Conservation (phyloP, 2,888 invertebrate genomes). For the Amphipoea lucens region DNA sequence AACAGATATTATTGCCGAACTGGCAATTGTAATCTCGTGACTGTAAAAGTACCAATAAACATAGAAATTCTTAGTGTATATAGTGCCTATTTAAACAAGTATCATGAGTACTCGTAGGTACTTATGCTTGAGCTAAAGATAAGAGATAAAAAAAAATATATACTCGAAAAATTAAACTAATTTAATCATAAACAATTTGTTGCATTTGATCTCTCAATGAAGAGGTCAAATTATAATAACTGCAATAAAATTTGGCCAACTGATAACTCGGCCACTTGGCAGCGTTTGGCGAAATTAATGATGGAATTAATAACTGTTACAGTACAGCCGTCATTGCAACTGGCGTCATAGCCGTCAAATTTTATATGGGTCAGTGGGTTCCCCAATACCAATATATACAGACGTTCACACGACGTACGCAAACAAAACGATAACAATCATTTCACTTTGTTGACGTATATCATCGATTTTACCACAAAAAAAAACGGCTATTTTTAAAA, state of each 20-base stretch:
- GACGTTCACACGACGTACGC: not conserved
- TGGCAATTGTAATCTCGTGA: not conserved
- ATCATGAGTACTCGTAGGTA: not conserved
- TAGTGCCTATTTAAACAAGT: not conserved
- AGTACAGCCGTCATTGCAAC: slow-evolving; percentile 10
- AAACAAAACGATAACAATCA: slow-evolving; percentile 2
- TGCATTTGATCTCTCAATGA: slow-evolving; percentile 28
- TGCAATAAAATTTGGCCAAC: slow-evolving; percentile 47
- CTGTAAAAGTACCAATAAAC: not conserved
- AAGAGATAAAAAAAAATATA: not conserved
- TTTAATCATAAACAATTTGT: slow-evolving; percentile 19
- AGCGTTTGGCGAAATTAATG: slow-evolving; percentile 56
- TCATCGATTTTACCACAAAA: not conserved
- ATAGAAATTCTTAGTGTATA: not conserved
- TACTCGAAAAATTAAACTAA: not conserved
- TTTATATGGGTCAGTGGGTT: slow-evolving; percentile 38
- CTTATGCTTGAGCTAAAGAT: not conserved
- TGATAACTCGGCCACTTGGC: slow-evolving; percentile 52
- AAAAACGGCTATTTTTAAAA: not conserved
- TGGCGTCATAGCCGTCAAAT: slow-evolving; percentile 42
- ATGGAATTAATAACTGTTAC: slow-evolving; percentile 50
- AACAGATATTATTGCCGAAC: not conserved
- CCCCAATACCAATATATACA: not conserved
- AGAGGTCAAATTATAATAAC: slow-evolving; percentile 39
- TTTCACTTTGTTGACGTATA: not conserved